Evolutionary conservation across 2,888 invertebrate species (phyloP).

Genomic region (Trisateles emortualis): DNA sequence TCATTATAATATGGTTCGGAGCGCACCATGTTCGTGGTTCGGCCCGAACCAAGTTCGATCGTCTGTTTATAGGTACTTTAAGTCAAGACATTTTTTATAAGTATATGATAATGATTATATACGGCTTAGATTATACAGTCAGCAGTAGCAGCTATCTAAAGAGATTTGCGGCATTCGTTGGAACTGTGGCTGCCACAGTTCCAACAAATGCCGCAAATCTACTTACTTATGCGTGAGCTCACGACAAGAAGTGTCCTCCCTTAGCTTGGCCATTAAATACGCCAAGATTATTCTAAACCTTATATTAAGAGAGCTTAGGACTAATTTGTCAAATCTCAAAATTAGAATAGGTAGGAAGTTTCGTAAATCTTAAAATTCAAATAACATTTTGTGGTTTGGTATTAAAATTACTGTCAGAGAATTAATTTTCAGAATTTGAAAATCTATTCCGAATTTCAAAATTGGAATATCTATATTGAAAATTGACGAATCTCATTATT

Average conservation of each 20-base stretch:
- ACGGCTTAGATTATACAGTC: background rate
- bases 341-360: background rate
- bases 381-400: background rate
- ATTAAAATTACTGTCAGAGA: too few relatives aligned
- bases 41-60: too few relatives aligned
- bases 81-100: too few relatives aligned
- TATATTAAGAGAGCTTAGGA: background rate
- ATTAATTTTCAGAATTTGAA: background rate
- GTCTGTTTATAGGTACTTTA: too few relatives aligned
- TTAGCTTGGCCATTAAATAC: conserved; percentile 2
- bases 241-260: background rate
- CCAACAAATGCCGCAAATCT: conserved; percentile 8
- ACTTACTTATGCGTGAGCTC: conserved; percentile 7
- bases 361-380: background rate
- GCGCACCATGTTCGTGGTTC: too few relatives aligned
- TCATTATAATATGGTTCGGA: too few relatives aligned
- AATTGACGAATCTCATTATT: too few relatives aligned
- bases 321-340: background rate
- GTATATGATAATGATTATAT: too few relatives aligned
- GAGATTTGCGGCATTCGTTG: conserved; percentile 8
- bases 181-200: conserved; percentile 1
- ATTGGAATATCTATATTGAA: too few relatives aligned
- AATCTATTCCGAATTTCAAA: too few relatives aligned
- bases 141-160: background rate
- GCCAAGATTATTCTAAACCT: background rate